phyloP scores from a whole-genome alignment of 2,888 invertebrate genomes.

The Trachelus tabidus region DNA sequence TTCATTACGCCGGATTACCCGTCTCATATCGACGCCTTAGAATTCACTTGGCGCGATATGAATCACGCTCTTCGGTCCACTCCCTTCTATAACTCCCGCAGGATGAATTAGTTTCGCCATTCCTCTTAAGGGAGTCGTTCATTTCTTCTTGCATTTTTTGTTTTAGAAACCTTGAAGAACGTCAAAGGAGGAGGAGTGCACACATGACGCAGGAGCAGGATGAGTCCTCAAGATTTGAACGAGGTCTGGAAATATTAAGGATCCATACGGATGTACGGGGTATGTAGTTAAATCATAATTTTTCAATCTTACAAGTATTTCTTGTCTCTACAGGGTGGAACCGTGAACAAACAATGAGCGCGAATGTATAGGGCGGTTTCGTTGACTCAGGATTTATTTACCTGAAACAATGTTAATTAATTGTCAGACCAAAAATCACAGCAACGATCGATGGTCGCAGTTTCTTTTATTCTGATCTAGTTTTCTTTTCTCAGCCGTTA shows the following conservation, averaged over 20 bases:
- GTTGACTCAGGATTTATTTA: neutral
- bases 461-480: too few species aligned
- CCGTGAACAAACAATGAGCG: neutral
- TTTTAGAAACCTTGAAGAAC: neutral
- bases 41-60: conserved; percentile 43
- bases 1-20: conserved; percentile 61
- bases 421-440: neutral
- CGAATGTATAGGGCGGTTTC: neutral
- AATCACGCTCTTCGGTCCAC: conserved; percentile 46
- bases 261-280: neutral
- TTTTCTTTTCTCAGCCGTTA: neutral
- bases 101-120: neutral
- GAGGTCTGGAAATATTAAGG: neutral
- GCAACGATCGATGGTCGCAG: neutral
- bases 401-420: neutral
- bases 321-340: neutral
- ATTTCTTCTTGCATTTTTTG: neutral
- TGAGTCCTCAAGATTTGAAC: neutral
- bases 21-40: conserved; percentile 59
- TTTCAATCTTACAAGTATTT: neutral
- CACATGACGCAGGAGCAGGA: neutral
- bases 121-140: neutral
- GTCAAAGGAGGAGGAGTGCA: neutral
- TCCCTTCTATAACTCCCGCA: neutral
- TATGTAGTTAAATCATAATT: neutral